Evolutionary conservation across 2,888 invertebrate genomes (phyloP).

Genomic region (Nymphalis urticae): DNA sequence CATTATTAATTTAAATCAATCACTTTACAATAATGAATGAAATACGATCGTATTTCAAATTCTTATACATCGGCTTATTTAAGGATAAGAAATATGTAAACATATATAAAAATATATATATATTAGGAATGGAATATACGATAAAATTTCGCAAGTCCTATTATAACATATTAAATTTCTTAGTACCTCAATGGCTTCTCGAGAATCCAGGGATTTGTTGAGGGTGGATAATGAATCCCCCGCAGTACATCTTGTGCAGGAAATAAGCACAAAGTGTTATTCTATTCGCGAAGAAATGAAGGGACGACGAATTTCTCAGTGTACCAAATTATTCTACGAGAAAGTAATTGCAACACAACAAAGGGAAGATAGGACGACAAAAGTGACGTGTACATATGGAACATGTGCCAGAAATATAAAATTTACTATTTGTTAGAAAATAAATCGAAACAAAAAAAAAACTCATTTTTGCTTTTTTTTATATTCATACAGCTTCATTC

Average conservation of each 20-base stretch:
- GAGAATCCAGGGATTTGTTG: constrained; percentile 69
- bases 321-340: constrained; percentile 40
- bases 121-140: too few relatives aligned
- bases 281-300: constrained; percentile 64
- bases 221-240: constrained; percentile 78
- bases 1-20: too few relatives aligned
- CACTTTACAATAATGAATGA: too few relatives aligned
- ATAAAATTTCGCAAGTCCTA: too few relatives aligned
- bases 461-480: too few relatives aligned
- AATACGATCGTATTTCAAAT: too few relatives aligned
- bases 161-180: constrained; percentile 24
- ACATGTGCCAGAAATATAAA: background rate
- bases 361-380: background rate
- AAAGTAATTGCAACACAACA: constrained; percentile 17
- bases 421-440: background rate
- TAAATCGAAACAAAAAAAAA: too few relatives aligned
- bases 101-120: too few relatives aligned
- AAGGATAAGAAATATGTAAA: too few relatives aligned
- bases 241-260: constrained; percentile 72
- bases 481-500: too few relatives aligned
- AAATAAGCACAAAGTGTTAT: constrained; percentile 79
- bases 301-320: constrained; percentile 46
- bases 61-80: too few relatives aligned
- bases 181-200: constrained; percentile 37
- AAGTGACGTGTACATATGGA: background rate